Evolutionary conservation across 92 coral and sea anemone species (phyloP).

Genomic region (Nematostella vectensis): DNA sequence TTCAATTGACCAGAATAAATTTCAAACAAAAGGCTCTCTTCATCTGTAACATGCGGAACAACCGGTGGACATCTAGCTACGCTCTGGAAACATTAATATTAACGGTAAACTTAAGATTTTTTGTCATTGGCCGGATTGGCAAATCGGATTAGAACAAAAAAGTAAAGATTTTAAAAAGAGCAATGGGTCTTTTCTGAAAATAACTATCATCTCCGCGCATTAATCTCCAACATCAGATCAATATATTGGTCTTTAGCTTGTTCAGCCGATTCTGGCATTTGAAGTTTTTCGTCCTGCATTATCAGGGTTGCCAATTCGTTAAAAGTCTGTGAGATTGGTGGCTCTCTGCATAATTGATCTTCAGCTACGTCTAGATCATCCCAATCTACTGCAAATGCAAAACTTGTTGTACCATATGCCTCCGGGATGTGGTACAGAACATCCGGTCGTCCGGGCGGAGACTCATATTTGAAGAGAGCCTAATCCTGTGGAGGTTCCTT

Average conservation of each 20-base stretch:
- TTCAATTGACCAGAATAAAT: too few species aligned
- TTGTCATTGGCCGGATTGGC: too few species aligned
- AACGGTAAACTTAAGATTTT: too few species aligned
- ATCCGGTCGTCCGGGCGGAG: constrained; percentile 45
- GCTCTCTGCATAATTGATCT: neutral
- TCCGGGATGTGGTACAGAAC: constrained; percentile 51
- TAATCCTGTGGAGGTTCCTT: constrained; percentile 60
- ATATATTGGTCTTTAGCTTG: neutral
- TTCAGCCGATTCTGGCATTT: neutral
- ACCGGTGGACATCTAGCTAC: too few species aligned
- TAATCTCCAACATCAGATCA: neutral
- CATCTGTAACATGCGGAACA: too few species aligned
- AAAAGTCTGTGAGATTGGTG: neutral
- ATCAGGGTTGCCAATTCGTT: neutral
- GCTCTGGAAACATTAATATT: too few species aligned
- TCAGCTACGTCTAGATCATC: constrained; percentile 1
- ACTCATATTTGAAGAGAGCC: constrained; percentile 40
- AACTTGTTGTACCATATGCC: constrained; percentile 26
- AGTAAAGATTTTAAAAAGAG: too few species aligned
- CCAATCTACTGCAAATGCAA: neutral
- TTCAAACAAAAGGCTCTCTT: too few species aligned
- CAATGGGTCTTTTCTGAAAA: too few species aligned
- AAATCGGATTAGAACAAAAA: too few species aligned
- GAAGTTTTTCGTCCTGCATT: neutral
- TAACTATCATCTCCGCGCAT: neutral